Evolutionary conservation across 1,140 invertebrate species (phyloP).

Genomic region (Bombus confusus): DNA sequence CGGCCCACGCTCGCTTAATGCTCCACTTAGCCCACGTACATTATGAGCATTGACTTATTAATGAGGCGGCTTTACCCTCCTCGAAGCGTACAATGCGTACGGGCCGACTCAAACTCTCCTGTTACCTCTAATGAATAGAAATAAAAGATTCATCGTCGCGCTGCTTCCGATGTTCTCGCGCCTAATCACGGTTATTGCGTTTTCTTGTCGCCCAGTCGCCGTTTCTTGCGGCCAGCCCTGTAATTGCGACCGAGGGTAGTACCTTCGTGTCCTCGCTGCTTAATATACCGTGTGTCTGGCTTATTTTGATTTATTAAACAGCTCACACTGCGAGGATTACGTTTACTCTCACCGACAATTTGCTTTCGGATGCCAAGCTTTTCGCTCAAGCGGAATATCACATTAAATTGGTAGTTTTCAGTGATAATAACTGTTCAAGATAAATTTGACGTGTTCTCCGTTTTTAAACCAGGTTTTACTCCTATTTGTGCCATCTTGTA

Average conservation of each 20-base stretch:
- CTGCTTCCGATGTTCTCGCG: constrained; percentile 27
- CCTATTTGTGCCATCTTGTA: too few relatives aligned
- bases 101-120: background rate
- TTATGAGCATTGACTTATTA: constrained; percentile 59
- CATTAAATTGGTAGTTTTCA: too few relatives aligned
- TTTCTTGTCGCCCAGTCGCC: constrained; percentile 5
- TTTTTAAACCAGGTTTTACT: too few relatives aligned
- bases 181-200: constrained; percentile 47
- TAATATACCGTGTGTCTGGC: constrained; percentile 9
- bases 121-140: constrained; percentile 45
- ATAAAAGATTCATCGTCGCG: constrained; percentile 36
- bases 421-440: too few relatives aligned
- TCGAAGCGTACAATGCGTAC: background rate
- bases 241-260: constrained; percentile 11
- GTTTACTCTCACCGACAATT: background rate
- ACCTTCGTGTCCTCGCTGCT: background rate
- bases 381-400: too few relatives aligned
- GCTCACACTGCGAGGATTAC: background rate
- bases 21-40: constrained; percentile 55
- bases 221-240: constrained; percentile 18
- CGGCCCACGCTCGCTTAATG: constrained; percentile 51
- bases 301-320: constrained; percentile 30
- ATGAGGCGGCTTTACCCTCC: constrained; percentile 45
- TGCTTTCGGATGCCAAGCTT: too few relatives aligned
- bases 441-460: too few relatives aligned